Conservation (phyloP, 1,140 invertebrate genomes). For the Dendrolimus kikuchii region DNA sequence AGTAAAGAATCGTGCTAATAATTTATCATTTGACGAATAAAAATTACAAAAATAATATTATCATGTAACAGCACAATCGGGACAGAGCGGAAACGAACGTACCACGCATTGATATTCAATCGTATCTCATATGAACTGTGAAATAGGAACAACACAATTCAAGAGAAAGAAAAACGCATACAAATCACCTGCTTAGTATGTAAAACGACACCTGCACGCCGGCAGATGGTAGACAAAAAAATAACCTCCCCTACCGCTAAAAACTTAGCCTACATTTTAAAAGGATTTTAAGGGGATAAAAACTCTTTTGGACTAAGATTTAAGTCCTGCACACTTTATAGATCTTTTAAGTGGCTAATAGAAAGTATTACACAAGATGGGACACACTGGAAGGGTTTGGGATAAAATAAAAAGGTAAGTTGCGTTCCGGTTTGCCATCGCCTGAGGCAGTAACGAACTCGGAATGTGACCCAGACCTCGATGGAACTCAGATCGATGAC, state of each 20-base stretch:
- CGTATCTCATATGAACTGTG: conserved; percentile 7
- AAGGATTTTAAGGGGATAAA: no score
- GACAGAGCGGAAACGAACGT: conserved; percentile 8
- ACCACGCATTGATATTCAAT: conserved; percentile 9
- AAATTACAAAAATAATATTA: neutral
- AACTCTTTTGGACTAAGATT: no score
- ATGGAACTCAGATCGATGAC: conserved; percentile 53
- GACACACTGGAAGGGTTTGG: conserved; percentile 7
- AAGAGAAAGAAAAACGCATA: conserved; percentile 37
- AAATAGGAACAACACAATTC: conserved; percentile 7
- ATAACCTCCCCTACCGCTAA: conserved; percentile 13
- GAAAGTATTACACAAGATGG: conserved; percentile 12
- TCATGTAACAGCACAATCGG: neutral
- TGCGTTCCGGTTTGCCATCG: conserved; percentile 58
- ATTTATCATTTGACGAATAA: conserved; percentile 20
- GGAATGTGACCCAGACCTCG: conserved; percentile 66
- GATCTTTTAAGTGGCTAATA: conserved; percentile 1
- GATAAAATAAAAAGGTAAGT: conserved; percentile 14
- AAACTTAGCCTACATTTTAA: conserved; percentile 7
- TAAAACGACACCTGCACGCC: conserved; percentile 54
- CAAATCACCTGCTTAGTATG: conserved; percentile 63
- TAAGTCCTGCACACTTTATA: no score
- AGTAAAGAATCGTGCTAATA: no score
- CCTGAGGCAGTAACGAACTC: conserved; percentile 32
- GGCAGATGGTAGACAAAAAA: conserved; percentile 60